Evolutionary conservation across 2,797 vertebrate species (phyloP).

Genomic region (Lithobates sylvaticus): DNA sequence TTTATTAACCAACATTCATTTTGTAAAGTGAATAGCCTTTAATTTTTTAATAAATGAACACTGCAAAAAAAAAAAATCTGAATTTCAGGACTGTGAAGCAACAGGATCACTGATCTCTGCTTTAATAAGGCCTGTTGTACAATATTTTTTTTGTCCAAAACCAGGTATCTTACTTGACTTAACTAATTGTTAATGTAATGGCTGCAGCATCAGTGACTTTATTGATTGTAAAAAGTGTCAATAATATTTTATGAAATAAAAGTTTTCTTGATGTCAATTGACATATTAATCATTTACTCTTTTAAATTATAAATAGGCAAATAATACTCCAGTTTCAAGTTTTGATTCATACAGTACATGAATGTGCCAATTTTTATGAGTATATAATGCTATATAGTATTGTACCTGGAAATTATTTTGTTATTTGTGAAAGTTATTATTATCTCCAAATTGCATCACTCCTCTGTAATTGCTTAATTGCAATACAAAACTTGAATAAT

Average conservation of each 20-base stretch:
- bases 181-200: constrained; percentile 4
- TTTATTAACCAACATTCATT: too few relatives aligned
- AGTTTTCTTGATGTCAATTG: background rate
- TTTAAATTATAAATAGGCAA: constrained; percentile 1
- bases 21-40: too few relatives aligned
- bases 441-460: constrained; percentile 4
- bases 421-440: constrained; percentile 24
- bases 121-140: too few relatives aligned
- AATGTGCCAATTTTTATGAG: constrained; percentile 3
- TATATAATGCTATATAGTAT: background rate
- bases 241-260: background rate
- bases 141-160: too few relatives aligned
- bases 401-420: constrained; percentile 21
- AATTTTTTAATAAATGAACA: too few relatives aligned
- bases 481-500: constrained; percentile 22
- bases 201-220: background rate
- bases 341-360: background rate
- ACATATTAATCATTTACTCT: background rate
- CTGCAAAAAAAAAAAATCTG: too few relatives aligned
- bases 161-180: too few relatives aligned
- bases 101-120: too few relatives aligned
- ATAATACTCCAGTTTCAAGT: background rate
- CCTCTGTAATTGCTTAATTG: constrained; percentile 34
- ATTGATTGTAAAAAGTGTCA: background rate
- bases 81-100: too few relatives aligned